Conservation (phyloP, 2,888 invertebrate species). For the Allacma fusca region DNA sequence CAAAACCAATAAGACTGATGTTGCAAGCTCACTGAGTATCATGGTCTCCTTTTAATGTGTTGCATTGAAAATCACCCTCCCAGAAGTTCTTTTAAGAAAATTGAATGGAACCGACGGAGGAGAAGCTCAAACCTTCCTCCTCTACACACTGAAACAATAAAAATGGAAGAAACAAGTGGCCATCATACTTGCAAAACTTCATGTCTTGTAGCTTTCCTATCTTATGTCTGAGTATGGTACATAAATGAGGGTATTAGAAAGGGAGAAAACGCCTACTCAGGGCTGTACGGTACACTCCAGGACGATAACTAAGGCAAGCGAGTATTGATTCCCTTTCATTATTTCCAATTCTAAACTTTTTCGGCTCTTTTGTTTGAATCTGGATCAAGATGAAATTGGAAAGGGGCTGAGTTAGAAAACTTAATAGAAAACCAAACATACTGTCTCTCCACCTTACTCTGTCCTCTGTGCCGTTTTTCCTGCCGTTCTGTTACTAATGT, state of each 20-base stretch:
- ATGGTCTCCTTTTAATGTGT: slow-evolving; percentile 52
- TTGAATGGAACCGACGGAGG: slow-evolving; percentile 47
- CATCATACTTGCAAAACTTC: not conserved
- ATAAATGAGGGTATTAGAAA: not conserved
- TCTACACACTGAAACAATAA: not conserved
- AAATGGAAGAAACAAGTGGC: not conserved
- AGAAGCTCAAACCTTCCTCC: slow-evolving; percentile 1
- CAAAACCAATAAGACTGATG: slow-evolving; percentile 24
- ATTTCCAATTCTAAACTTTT: slow-evolving; percentile 16
- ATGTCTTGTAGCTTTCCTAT: not conserved
- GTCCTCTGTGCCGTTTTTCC: no score
- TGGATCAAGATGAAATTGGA: slow-evolving; percentile 7
- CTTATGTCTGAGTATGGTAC: not conserved
- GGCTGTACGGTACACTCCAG: not conserved
- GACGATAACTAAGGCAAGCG: not conserved
- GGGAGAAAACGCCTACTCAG: not conserved
- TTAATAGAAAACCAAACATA: no score
- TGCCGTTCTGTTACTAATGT: no score
- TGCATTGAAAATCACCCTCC: slow-evolving; percentile 56
- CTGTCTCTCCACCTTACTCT: no score
- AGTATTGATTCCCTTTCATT: slow-evolving; percentile 9
- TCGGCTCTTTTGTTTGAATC: not conserved
- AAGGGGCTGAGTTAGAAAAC: not conserved
- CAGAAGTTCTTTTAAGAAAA: slow-evolving; percentile 56
- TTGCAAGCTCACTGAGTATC: not conserved